Conservation (phyloP, 2,797 vertebrate species). For the Hypotaenidia okinawae region DNA sequence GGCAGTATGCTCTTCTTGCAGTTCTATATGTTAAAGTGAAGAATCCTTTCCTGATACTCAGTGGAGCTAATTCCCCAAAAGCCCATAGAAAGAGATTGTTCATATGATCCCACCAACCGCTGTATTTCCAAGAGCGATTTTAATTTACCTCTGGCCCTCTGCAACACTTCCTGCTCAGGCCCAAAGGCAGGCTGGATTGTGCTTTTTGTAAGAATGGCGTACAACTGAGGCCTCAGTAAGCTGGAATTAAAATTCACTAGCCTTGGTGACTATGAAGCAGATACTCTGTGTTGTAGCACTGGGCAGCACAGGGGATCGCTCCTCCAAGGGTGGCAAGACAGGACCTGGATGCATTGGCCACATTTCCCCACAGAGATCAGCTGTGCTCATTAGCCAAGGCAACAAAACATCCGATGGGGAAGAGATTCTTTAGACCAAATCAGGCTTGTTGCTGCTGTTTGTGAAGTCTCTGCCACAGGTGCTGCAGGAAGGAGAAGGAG, state of each 20-base stretch:
- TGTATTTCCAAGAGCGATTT: neutral
- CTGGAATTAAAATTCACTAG: too few relatives aligned
- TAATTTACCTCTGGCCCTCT: neutral
- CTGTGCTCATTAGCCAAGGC: constrained; percentile 50
- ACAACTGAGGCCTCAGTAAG: neutral
- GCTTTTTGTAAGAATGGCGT: neutral
- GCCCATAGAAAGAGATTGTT: neutral
- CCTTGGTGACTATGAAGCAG: too few relatives aligned
- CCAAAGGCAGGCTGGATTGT: neutral
- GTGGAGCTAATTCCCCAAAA: neutral
- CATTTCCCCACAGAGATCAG: constrained; percentile 18
- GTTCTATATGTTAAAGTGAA: neutral
- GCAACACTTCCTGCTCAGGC: neutral
- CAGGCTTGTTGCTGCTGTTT: constrained; percentile 8
- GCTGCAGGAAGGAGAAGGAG: constrained; percentile 12
- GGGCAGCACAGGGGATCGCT: too few relatives aligned
- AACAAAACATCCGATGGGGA: constrained; percentile 53
- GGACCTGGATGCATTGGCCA: neutral
- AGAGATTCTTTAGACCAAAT: neutral
- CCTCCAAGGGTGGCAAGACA: neutral
- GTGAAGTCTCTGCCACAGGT: constrained; percentile 47
- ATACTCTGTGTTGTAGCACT: too few relatives aligned
- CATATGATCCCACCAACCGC: neutral
- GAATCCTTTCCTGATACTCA: neutral
- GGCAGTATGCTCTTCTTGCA: neutral